phyloP scores from a whole-genome alignment of 2,797 vertebrate species.

The Podargus strigoides region DNA sequence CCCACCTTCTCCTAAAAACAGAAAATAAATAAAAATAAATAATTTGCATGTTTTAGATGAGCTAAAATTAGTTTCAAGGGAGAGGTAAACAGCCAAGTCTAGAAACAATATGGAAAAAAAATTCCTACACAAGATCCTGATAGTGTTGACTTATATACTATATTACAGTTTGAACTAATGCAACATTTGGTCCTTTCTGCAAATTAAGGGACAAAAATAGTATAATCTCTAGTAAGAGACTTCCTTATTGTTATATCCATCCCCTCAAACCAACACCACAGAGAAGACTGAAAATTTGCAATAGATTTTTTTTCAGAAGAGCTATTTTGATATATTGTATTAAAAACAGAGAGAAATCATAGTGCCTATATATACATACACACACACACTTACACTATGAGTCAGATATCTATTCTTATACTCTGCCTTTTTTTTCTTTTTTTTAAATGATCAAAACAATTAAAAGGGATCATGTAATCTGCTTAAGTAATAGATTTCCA shows the following conservation, averaged over 20 bases:
- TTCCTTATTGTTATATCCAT: background rate
- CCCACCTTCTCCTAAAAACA: conserved; percentile 5
- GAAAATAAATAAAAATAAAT: conserved; percentile 28
- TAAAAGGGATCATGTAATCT: background rate
- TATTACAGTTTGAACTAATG: background rate
- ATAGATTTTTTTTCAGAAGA: background rate
- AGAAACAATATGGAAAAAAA: conserved; percentile 25
- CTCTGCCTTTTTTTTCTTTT: background rate
- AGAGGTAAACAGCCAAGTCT: conserved; percentile 31
- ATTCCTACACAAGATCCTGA: background rate
- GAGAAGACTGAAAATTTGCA: background rate
- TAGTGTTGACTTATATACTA: background rate
- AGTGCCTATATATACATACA: background rate
- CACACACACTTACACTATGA: background rate
- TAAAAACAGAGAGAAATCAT: background rate
- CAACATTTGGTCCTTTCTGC: background rate
- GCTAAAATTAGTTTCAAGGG: conserved; percentile 51
- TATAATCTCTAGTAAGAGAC: background rate
- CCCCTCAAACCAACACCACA: background rate
- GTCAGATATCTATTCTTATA: background rate
- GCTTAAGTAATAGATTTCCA: background rate
- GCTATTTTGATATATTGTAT: background rate
- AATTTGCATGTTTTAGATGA: conserved; percentile 15
- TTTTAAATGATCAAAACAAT: background rate
- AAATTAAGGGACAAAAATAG: background rate